Evolutionary conservation across 2,113 vertebrate genomes (phyloP).

Genomic region (Australoheros scitulus): DNA sequence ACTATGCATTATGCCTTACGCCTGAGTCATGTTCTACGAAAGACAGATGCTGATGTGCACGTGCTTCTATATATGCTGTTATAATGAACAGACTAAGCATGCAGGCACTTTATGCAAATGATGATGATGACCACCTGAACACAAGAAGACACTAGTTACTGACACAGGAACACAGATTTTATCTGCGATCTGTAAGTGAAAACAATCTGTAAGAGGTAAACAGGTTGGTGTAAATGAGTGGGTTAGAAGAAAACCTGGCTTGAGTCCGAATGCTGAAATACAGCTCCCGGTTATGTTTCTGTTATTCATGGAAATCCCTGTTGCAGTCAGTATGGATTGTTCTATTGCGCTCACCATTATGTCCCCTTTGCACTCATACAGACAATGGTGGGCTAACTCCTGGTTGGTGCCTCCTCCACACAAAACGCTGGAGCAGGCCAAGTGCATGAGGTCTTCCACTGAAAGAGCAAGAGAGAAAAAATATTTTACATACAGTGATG

Average conservation of each 20-base stretch:
- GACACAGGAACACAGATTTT: background rate
- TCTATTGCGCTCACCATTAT: constrained; percentile 87
- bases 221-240: background rate
- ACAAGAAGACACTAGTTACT: too few species aligned
- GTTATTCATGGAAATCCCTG: background rate
- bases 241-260: constrained; percentile 3
- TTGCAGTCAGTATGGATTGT: background rate
- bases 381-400: constrained; percentile 92
- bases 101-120: too few species aligned
- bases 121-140: too few species aligned
- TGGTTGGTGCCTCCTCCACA: constrained; percentile 95
- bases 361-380: constrained; percentile 90
- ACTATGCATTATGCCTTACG: background rate
- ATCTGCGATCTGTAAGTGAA: background rate
- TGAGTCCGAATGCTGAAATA: background rate
- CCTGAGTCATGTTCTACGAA: too few species aligned
- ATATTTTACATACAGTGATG: background rate
- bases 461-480: constrained; percentile 25
- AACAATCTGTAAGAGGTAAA: background rate
- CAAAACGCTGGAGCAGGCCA: constrained; percentile 94
- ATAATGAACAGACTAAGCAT: too few species aligned
- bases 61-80: too few species aligned
- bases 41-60: too few species aligned
- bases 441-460: constrained; percentile 93
- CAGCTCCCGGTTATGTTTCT: background rate